phyloP scores from a whole-genome alignment of 2,888 invertebrate species.

The Fragum sueziense region DNA sequence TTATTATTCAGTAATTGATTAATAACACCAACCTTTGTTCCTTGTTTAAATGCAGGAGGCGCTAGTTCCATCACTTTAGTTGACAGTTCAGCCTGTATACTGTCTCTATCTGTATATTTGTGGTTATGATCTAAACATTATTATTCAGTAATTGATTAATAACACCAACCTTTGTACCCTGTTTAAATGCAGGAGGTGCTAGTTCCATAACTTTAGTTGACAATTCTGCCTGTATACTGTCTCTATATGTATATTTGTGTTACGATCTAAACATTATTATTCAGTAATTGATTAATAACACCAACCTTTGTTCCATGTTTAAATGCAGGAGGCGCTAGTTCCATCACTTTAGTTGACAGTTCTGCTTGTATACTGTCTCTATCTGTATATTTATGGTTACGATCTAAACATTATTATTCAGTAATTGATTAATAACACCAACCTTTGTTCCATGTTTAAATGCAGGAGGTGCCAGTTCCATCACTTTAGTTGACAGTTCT shows the following conservation, averaged over 20 bases:
- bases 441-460: constrained; percentile 69
- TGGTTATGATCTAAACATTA: constrained; percentile 90
- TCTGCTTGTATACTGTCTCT: no score
- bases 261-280: constrained; percentile 91
- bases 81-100: constrained; percentile 91
- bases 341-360: no score
- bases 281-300: no score
- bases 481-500: constrained; percentile 90
- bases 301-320: no score
- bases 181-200: constrained; percentile 85
- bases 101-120: constrained; percentile 87
- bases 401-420: no score
- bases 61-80: constrained; percentile 91
- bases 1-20: no score
- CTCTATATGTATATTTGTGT: constrained; percentile 87
- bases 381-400: no score
- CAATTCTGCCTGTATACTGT: constrained; percentile 92
- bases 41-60: constrained; percentile 83
- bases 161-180: constrained; percentile 71
- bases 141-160: no score
- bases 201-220: constrained; percentile 90
- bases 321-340: no score
- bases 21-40: constrained; percentile 73
- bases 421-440: no score
- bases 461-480: constrained; percentile 89